Evolutionary conservation across 1,140 invertebrate species (phyloP).

Genomic region (Lepidurus packardi): DNA sequence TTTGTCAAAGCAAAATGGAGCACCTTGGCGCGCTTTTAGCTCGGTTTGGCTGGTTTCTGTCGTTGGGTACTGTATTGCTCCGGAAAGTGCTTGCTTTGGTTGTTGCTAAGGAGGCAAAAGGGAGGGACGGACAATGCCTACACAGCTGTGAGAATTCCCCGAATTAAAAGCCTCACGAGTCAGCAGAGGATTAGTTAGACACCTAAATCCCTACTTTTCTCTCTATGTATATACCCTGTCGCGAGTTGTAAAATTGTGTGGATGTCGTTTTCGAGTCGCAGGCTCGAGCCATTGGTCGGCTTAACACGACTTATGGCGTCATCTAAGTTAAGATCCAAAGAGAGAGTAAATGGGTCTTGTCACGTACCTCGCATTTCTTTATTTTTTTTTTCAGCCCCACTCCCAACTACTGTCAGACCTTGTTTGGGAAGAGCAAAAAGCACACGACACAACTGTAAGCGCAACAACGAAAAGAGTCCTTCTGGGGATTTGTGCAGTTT

Average conservation of each 20-base stretch:
- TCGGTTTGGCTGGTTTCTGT: too few relatives aligned
- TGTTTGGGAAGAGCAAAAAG: too few relatives aligned
- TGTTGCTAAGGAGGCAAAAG: neutral
- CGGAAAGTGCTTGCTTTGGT: neutral
- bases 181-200: slow-evolving; percentile 3
- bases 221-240: neutral
- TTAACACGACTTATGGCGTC: slow-evolving; percentile 10
- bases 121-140: neutral
- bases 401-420: neutral
- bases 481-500: too few relatives aligned
- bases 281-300: neutral
- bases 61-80: too few relatives aligned
- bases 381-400: neutral
- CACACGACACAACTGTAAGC: too few relatives aligned
- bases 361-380: neutral
- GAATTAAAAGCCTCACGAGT: slow-evolving; percentile 9
- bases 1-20: too few relatives aligned
- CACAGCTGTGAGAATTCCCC: slow-evolving; percentile 14
- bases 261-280: neutral
- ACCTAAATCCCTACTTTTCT: slow-evolving; percentile 11
- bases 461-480: too few relatives aligned
- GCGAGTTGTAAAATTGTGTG: slow-evolving; percentile 4
- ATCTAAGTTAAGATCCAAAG: slow-evolving; percentile 19
- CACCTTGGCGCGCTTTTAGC: too few relatives aligned
- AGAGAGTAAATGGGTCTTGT: neutral